phyloP scores from a whole-genome alignment of 2,888 invertebrate genomes.

The Orthosia incerta region DNA sequence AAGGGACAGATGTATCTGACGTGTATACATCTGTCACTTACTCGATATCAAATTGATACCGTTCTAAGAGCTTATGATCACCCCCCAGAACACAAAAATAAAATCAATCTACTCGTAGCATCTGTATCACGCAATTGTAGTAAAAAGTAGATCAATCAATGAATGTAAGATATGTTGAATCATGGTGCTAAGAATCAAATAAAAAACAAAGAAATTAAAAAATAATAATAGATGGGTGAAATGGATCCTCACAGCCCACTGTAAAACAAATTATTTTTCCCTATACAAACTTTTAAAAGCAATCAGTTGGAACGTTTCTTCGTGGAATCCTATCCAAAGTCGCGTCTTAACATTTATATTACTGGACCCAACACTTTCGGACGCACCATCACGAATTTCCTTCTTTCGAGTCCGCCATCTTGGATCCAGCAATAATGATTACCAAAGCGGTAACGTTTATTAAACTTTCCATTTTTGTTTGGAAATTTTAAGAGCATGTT shows the following conservation, averaged over 20 bases:
- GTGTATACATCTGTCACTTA: no score
- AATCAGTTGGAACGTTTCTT: constrained; percentile 55
- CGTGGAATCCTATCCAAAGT: constrained; percentile 61
- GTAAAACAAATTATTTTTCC: constrained; percentile 26
- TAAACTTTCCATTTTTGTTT: constrained; percentile 65
- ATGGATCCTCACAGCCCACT: neutral
- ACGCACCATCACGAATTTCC: constrained; percentile 40
- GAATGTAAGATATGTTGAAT: no score
- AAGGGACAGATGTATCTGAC: no score
- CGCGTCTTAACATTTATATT: constrained; percentile 67
- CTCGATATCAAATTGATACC: no score
- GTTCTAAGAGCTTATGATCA: no score
- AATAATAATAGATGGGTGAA: no score
- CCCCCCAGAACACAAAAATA: no score
- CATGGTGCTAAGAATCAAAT: no score
- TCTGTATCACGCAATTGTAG: no score
- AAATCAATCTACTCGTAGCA: no score
- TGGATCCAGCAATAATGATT: constrained; percentile 65
- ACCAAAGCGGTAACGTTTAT: constrained; percentile 62
- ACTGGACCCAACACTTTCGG: constrained; percentile 62
- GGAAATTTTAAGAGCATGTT: constrained; percentile 50
- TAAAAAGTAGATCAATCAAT: no score
- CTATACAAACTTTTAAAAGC: constrained; percentile 21
- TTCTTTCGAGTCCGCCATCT: constrained; percentile 65
- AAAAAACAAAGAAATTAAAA: no score